phyloP scores from a whole-genome alignment of 2,888 invertebrate species.

The Oscheius sp. region DNA sequence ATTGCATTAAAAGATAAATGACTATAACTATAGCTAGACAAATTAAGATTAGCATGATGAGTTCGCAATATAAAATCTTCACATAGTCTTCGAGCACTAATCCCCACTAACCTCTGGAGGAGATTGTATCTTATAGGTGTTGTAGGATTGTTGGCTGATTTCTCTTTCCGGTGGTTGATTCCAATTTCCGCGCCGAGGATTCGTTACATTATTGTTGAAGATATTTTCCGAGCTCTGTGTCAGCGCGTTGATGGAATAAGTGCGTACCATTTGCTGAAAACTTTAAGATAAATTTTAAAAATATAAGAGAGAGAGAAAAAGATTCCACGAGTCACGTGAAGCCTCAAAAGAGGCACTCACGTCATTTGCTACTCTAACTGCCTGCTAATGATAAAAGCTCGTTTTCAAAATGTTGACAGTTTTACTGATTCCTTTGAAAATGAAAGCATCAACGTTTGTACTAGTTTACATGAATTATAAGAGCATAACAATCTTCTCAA shows the following conservation, averaged over 20 bases:
- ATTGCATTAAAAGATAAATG: no score
- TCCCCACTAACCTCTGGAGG: constrained; percentile 23
- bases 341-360: no score
- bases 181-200: not conserved
- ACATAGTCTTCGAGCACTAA: no score
- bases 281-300: not conserved
- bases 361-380: no score
- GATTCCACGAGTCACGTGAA: no score
- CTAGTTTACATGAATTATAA: no score
- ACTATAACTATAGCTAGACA: no score
- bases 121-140: not conserved
- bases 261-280: constrained; percentile 41
- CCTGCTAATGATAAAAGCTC: not conserved
- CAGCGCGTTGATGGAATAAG: constrained; percentile 43
- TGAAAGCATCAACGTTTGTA: not conserved
- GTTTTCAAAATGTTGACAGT: not conserved
- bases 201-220: constrained; percentile 6
- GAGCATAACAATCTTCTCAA: no score
- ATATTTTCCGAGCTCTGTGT: constrained; percentile 23
- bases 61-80: no score
- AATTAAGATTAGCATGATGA: no score
- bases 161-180: not conserved
- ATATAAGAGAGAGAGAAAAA: not conserved
- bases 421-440: not conserved
- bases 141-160: not conserved